These are phyloP conservation scores for Meteorus colon DNA, from an alignment of 2,888 invertebrate species.

Conservation along the genomic window DNA sequence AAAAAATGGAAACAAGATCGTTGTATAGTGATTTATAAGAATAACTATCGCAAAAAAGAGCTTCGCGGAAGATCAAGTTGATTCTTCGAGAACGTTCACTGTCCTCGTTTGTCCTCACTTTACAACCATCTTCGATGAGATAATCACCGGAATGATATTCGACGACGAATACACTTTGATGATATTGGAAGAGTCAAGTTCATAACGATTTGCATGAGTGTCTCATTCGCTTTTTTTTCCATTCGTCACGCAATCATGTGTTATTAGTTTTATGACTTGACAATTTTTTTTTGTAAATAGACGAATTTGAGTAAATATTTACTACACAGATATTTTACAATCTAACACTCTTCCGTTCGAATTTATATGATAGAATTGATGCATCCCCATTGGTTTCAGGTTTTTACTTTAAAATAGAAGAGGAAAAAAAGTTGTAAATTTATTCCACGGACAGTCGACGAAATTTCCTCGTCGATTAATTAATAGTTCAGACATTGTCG, in stretches of 20 bases:
- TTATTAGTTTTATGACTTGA: constrained; percentile 7
- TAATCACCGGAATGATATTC: not conserved
- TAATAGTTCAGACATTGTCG: not conserved
- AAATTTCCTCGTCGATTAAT: not conserved
- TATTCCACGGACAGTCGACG: not conserved
- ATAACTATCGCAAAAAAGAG: constrained; percentile 9
- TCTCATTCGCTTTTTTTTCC: not conserved
- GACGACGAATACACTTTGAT: not conserved
- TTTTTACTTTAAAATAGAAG: not conserved
- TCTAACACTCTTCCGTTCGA: not conserved
- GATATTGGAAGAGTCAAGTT: constrained; percentile 15
- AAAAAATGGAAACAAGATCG: not conserved
- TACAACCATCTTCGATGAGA: not conserved
- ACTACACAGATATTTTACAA: not conserved
- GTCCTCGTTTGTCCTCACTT: not conserved
- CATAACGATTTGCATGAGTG: not conserved
- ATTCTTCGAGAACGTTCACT: constrained; percentile 24
- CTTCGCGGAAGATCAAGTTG: not conserved
- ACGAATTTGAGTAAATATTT: not conserved
- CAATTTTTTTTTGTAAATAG: not conserved
- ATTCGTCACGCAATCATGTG: not conserved
- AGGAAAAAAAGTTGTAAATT: not conserved
- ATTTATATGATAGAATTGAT: not conserved
- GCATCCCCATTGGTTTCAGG: not conserved
- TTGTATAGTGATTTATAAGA: not conserved